These are phyloP conservation scores for Nothoprocta pentlandii DNA, from an alignment of 2,113 vertebrate species.

Conservation along the genomic window DNA sequence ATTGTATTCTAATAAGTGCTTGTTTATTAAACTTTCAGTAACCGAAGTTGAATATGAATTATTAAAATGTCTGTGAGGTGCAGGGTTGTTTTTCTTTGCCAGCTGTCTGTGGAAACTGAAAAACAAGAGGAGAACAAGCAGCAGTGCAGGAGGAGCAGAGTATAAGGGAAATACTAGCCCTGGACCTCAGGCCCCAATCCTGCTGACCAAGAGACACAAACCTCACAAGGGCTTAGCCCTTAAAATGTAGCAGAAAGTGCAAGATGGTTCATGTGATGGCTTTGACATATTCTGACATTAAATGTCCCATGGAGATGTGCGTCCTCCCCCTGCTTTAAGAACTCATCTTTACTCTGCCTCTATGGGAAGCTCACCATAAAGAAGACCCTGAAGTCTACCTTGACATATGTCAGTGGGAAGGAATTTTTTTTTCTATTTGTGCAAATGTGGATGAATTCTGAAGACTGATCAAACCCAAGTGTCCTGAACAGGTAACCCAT, in stretches of 20 bases:
- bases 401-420: background rate
- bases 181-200: background rate
- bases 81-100: slow-evolving; percentile 40
- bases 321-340: background rate
- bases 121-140: background rate
- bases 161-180: background rate
- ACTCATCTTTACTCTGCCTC: background rate
- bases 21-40: slow-evolving; percentile 78
- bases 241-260: slow-evolving; percentile 30
- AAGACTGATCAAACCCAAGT: background rate
- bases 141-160: background rate
- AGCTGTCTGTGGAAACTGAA: slow-evolving; percentile 38
- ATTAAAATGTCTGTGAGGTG: slow-evolving; percentile 60
- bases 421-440: rapidly evolving
- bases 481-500: background rate
- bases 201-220: rapidly evolving
- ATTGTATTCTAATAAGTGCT: slow-evolving; percentile 70
- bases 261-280: background rate
- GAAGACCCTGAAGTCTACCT: background rate
- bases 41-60: slow-evolving; percentile 71
- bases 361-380: background rate
- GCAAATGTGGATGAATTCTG: background rate
- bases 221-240: slow-evolving; percentile 5
- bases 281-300: background rate
- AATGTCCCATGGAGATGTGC: background rate